A percentile compares a stretch with the other conserved stretches of the same genome.
Evolutionary conservation across 2,113 vertebrate species (phyloP).

Genomic region (Dryoscopus gambensis): DNA sequence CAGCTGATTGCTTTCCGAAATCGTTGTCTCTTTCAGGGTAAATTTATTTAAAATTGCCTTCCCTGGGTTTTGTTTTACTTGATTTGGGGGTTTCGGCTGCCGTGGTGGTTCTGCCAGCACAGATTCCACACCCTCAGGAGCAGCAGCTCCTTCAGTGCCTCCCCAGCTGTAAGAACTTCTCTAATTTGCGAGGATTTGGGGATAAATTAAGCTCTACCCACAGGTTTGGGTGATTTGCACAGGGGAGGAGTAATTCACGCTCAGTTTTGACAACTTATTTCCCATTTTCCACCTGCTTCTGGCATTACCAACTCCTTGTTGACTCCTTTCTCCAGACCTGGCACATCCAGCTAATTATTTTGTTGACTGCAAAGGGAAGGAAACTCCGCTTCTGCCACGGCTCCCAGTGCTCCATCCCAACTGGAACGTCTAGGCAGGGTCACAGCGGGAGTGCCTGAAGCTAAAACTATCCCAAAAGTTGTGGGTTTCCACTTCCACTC

Average conservation of each 20-base stretch:
- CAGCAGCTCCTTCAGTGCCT: not conserved
- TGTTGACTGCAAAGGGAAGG: not conserved
- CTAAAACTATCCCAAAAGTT: not conserved
- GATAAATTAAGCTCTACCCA: not conserved
- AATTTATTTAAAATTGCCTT: not conserved
- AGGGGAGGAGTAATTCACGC: not conserved
- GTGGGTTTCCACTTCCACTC: not conserved
- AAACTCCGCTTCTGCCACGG: not conserved
- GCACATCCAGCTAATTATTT: not conserved
- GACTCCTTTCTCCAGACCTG: not conserved
- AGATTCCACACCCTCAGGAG: not conserved
- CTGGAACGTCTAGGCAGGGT: not conserved
- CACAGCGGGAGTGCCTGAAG: not conserved
- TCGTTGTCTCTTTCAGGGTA: fast-evolving
- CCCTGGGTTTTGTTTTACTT: not conserved
- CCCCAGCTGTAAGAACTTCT: not conserved
- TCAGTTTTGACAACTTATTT: not conserved
- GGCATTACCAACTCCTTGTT: not conserved
- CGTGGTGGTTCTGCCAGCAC: not conserved
- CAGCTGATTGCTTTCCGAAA: not conserved
- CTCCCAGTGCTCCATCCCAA: not conserved
- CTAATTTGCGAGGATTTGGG: not conserved
- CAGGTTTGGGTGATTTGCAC: not conserved
- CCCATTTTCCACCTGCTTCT: not conserved
- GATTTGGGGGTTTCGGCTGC: not conserved